Evolutionary conservation across 2,113 vertebrate species (phyloP), one percentile per base, ranked within the genome.

Genomic region (Leucosticte australis): DNA sequence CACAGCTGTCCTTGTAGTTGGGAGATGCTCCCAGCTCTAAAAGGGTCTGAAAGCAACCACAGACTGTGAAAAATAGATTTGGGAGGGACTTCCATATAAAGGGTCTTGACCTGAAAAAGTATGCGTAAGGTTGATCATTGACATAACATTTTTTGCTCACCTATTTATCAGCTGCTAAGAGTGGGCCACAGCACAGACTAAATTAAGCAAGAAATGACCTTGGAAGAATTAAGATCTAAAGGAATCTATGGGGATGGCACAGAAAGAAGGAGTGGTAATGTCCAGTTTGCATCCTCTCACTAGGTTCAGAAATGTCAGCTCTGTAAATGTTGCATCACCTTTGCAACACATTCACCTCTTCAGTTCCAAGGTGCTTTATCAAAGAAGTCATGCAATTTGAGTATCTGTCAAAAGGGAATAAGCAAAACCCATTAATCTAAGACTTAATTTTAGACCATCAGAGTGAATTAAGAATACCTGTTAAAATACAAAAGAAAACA

Each of bases 1-100:
- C 99, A 3, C 98, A 99, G 83, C 99, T 99, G 97, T 99, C 99
- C 95, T 99, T 99, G 89, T 99, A 99, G 94, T 99, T 99, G 0
- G 99, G 98, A 44, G 99, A 99, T 1, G 99, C 99, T 3, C 99
- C 99, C 64, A 99, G 95, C 91, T 99, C 99, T 91, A 99, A 71
- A 52, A 99, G 98, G 1, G 98, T 99, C 99, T 99, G 92, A 31
- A 85, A 79, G 49, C 28, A 87, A 93, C 7, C 56, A 89, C 20
- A 85, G 49, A 46, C 65, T 42, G 68, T 92, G 63, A 96, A 82
- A 88, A 90, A 49, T 2, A 6, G 4, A n/a, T 47, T 59, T 42
- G 30, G 44, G 56, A 83, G 22, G 5, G 24, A 76, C 13, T 79
- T 49, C 1, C 3, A 23, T 21, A 27, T 37, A n/a, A 81, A 39